Evolutionary conservation across 2,113 vertebrate genomes (phyloP), one percentile per base, ranked within the genome.

Genomic region (Fukomys damarensis): DNA sequence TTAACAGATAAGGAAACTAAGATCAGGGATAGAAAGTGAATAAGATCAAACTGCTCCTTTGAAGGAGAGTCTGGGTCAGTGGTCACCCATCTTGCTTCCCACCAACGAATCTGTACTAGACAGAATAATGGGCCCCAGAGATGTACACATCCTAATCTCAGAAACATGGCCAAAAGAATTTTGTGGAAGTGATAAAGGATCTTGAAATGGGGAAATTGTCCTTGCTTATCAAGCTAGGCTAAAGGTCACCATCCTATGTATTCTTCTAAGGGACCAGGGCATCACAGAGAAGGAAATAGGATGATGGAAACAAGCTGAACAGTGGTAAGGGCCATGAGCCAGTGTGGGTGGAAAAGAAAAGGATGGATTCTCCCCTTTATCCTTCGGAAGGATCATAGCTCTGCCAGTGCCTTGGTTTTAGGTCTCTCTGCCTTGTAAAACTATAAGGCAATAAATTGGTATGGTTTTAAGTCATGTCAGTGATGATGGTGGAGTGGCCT

Each of bases 1-100:
- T 16, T 96, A 91, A 35, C 52, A 46, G 52, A 24, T 74, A 84
- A 94, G 52, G 38, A 90, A 63, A 52, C 46, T 96, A 43, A 83
- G 56, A 91, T 70, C 59, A 74, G 85, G 63, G 30, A 91, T 20
- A 30, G 52, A 95, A 89, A 89, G 58, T 20, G 3, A 83, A 20
- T 82, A 59, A 89, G 56, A 49, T 59, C 52, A 61, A 59, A 80
- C 28, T 77, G 43, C 56, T 76, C 30, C 35, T 79, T 49, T 24
- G 32, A 91, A 79, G 32, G 20, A 61, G n/a, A 96, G 19, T 35
- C 24, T 68, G 20, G 32, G n/a, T 4, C 30, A 52, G 6, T 38
- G 65, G 43, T 28, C 46, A 46, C 8, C 41, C 43, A 81, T 70
- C 16, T 52, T 49, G 74, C 17, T 76, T 17, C 59, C 14, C 11